These are phyloP conservation scores for Trogon surrucura DNA, from an alignment of 2,113 vertebrate species.

Conservation along the genomic window DNA sequence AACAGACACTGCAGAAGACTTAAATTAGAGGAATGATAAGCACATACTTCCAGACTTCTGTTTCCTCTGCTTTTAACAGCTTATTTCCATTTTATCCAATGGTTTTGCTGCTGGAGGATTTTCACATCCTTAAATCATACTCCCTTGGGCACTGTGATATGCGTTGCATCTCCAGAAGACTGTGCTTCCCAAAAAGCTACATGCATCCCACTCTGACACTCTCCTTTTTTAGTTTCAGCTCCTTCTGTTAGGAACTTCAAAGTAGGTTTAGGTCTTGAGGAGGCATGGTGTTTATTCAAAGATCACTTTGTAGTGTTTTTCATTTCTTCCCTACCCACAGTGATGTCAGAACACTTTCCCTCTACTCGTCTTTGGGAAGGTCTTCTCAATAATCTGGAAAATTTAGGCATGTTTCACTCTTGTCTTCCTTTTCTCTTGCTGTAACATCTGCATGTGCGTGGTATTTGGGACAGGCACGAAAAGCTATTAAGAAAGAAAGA, in stretches of 20 bases:
- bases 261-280: neutral
- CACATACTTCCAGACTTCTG: neutral
- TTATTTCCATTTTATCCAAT: neutral
- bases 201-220: neutral
- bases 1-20: neutral
- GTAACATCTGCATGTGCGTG: neutral
- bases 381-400: neutral
- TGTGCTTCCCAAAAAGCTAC: neutral
- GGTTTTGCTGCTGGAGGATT: neutral
- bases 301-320: neutral
- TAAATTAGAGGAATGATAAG: neutral
- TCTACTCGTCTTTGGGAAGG: neutral
- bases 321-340: neutral
- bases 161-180: neutral
- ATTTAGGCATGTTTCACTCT: neutral
- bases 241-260: slow-evolving; percentile 1
- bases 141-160: neutral
- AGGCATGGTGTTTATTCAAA: neutral
- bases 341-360: neutral
- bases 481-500: neutral
- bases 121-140: neutral
- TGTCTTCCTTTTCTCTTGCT: neutral
- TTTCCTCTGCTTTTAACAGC: neutral
- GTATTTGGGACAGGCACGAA: neutral
- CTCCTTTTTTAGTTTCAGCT: slow-evolving; percentile 5